Conservation (phyloP, 2,113 vertebrate species). For the Strigops habroptila region DNA sequence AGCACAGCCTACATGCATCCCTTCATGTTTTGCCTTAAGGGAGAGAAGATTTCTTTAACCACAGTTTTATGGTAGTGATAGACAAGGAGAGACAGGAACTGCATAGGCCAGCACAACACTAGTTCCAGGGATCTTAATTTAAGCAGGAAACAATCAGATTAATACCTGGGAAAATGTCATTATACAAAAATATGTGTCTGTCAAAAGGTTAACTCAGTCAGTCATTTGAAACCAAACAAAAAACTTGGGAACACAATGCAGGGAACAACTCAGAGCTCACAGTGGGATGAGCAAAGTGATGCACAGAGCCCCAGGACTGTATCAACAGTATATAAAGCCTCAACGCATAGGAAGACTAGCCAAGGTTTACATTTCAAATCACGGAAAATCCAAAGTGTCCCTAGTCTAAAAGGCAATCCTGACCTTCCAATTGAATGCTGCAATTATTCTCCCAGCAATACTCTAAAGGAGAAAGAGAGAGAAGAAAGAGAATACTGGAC, state of each 20-base stretch:
- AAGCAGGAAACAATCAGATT: neutral
- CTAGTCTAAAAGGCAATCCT: neutral
- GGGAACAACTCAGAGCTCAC: neutral
- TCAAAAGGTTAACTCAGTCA: neutral
- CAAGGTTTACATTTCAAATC: neutral
- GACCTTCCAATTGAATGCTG: neutral
- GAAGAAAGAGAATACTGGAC: slow-evolving; percentile 15
- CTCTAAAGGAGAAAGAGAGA: neutral
- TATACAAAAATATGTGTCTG: neutral
- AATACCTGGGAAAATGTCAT: neutral
- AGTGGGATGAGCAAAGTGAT: neutral
- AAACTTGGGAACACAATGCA: neutral
- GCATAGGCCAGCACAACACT: neutral
- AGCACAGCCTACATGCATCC: neutral
- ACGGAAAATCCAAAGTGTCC: neutral
- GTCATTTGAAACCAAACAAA: neutral
- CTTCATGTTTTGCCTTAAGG: neutral
- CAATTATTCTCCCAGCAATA: neutral
- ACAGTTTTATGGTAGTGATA: neutral
- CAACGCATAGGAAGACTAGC: neutral
- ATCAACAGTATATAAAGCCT: neutral
- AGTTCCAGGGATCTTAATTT: neutral
- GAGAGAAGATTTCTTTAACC: neutral
- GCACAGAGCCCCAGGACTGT: neutral
- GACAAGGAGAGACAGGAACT: neutral